Evolutionary conservation across 2,797 vertebrate genomes (phyloP), one percentile per base, ranked within the genome.

Genomic region (Lates japonicus): DNA sequence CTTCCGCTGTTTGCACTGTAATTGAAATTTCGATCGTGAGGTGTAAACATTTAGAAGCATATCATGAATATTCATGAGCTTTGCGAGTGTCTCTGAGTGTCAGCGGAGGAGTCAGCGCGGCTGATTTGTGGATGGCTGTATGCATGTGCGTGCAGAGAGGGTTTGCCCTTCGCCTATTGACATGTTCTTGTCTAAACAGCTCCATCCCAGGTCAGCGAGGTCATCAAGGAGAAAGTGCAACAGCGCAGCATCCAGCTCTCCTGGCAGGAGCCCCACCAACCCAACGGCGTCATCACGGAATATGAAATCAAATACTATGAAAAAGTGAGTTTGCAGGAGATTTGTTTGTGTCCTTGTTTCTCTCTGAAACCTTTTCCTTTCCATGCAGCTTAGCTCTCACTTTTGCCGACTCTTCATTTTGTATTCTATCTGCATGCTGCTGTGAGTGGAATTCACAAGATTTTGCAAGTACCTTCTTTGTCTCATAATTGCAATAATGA

Each of bases 261-360:
- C 92, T 99, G 98, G 98, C 97, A 98, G 95, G 97, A 99, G 83
- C 98, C 98, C 0, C 97, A 98, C 74, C 97, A 98, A 86, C 97
- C 98, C 95, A 99, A 99, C 71, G 98, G 98, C 86, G 97, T 98
- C 97, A 99, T 99, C 96, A 99, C 97, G 0, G 98, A 99, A 90
- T 99, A 99, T 80, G 98, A 99, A 94, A 99, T 99, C 96, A 99
- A 99, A 93, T 99, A 99, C 94, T 99, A 99, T 52, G 97, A 99
- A 93, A 99, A 99, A 93, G 98, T 99, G 95, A 97, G 97, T 94
- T 33, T 42, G 61, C 25, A 1, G 19, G 16, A 1, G 8, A 29
- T 58, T 13, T 66, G 44, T 67, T 57, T 61, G 54, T 64, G 49
- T 62, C 49, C 60, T 61, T 49, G 62, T 44, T 5, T 80, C 48